phyloP scores from a whole-genome alignment of 37 sponge, comb jelly and placozoan species.

The Lycopodina hypogea region DNA sequence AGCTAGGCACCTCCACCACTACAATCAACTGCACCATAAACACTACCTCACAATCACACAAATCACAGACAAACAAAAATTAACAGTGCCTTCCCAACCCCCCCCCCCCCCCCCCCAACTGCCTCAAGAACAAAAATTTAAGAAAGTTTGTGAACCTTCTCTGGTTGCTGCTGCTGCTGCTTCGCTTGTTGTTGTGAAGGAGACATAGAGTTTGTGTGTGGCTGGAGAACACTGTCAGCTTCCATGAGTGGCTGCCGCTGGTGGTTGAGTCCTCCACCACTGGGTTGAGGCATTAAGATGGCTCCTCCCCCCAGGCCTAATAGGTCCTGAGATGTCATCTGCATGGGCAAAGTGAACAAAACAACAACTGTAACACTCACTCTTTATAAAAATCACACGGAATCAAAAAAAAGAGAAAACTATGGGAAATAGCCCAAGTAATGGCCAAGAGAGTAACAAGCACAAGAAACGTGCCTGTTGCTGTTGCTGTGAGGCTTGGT shows the following conservation, averaged over 20 bases:
- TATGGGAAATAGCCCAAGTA: too few relatives aligned
- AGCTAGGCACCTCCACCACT: neutral
- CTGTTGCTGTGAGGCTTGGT: conserved; percentile 3
- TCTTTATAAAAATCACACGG: too few relatives aligned
- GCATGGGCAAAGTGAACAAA: neutral
- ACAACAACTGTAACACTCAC: neutral
- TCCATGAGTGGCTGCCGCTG: neutral
- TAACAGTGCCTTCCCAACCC: too few relatives aligned
- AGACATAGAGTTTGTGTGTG: neutral
- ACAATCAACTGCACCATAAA: neutral
- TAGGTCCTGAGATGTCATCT: neutral
- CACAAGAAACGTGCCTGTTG: too few relatives aligned
- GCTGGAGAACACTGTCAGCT: neutral
- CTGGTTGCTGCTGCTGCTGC: conserved; percentile 1
- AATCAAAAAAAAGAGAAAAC: too few relatives aligned
- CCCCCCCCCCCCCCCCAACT: too few relatives aligned
- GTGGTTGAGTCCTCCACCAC: neutral
- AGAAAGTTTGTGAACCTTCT: neutral
- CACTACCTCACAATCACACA: neutral
- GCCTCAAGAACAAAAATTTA: neutral
- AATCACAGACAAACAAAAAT: neutral
- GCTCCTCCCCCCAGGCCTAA: neutral
- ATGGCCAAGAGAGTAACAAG: too few relatives aligned
- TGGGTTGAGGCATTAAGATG: neutral
- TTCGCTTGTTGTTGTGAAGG: neutral